Conservation (phyloP, 2,113 vertebrate species). For the Oreochromis tanganicae region DNA sequence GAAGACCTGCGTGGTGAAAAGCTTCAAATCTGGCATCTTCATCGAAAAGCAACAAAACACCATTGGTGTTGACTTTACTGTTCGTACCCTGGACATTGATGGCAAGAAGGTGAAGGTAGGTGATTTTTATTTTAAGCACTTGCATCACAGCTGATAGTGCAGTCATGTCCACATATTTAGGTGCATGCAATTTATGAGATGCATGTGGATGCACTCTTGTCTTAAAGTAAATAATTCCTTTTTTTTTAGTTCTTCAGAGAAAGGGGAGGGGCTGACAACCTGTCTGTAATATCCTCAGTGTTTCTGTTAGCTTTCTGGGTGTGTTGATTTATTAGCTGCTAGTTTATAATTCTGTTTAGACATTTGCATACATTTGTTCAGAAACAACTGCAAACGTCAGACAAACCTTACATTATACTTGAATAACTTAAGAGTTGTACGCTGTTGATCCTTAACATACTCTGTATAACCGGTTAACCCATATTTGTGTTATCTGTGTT, state of each 20-base stretch:
- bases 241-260: neutral
- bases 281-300: neutral
- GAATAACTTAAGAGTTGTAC: neutral
- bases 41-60: constrained; percentile 88
- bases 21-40: constrained; percentile 87
- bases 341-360: neutral
- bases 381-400: neutral
- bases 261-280: neutral
- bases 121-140: neutral
- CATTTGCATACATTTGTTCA: neutral
- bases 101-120: constrained; percentile 92
- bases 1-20: constrained; percentile 92
- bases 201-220: neutral
- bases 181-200: neutral
- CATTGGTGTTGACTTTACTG: constrained; percentile 94
- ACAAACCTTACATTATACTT: neutral
- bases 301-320: constrained; percentile 50
- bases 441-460: neutral
- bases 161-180: neutral
- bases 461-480: neutral
- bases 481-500: neutral
- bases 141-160: neutral
- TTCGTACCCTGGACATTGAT: constrained; percentile 84
- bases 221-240: neutral
- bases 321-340: neutral